Conservation (phyloP, 2,113 vertebrate species). For the Pachycephala philippinensis region DNA sequence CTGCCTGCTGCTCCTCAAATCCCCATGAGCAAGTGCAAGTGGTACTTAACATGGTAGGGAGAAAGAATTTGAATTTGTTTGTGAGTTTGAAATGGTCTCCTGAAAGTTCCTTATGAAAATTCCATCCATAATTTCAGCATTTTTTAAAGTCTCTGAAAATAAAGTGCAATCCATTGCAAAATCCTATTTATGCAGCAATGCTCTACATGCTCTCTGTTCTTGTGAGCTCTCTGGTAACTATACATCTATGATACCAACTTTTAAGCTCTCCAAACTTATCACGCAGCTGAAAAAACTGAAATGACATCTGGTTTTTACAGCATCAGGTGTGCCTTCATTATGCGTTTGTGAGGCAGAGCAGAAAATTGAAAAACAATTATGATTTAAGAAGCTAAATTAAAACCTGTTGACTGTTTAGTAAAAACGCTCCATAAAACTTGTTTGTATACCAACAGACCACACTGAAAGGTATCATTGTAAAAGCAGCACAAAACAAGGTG, state of each 20-base stretch:
- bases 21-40: background rate
- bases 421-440: conserved; percentile 23
- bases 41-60: background rate
- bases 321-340: conserved; percentile 54
- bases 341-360: conserved; percentile 4
- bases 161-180: background rate
- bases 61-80: background rate
- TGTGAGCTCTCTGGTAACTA: background rate
- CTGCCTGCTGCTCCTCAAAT: background rate
- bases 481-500: background rate
- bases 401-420: conserved; percentile 30
- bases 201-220: background rate
- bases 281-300: background rate
- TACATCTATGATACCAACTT: background rate
- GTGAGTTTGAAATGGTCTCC: background rate
- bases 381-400: conserved; percentile 53
- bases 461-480: background rate
- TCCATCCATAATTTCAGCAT: background rate
- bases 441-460: background rate
- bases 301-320: conserved; percentile 52
- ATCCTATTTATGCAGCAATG: background rate
- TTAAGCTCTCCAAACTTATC: background rate
- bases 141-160: background rate
- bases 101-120: background rate
- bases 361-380: conserved; percentile 44